These are phyloP conservation scores for Leptocoma aspasia DNA, from an alignment of 2,113 vertebrate species.

Conservation along the genomic window DNA sequence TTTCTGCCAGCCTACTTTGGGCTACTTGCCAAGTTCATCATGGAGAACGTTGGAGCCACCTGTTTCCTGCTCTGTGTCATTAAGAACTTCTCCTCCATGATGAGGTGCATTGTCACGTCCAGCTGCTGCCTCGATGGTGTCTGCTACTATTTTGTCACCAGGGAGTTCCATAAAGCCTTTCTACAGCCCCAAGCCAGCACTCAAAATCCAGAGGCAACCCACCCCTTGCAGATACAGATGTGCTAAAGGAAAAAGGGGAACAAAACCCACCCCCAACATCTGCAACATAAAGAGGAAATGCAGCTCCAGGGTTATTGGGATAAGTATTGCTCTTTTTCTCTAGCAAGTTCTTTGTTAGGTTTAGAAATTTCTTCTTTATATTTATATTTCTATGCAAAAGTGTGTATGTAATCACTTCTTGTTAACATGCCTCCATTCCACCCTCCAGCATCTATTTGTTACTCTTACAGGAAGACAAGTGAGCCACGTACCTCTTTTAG, in stretches of 20 bases:
- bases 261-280: background rate
- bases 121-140: constrained; percentile 77
- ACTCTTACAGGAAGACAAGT: background rate
- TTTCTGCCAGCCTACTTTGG: constrained; percentile 69
- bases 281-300: background rate
- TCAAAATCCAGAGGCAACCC: background rate
- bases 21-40: background rate
- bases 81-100: background rate
- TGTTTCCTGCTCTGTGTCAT: background rate
- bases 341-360: background rate
- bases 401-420: background rate
- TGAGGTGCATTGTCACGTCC: constrained; percentile 38
- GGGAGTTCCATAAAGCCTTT: constrained; percentile 62
- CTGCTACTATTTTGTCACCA: constrained; percentile 75
- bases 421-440: background rate
- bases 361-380: background rate
- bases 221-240: background rate
- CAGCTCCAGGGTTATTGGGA: background rate
- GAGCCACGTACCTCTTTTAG: background rate
- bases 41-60: fast-evolving
- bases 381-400: background rate
- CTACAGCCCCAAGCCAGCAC: background rate
- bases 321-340: background rate
- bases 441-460: background rate
- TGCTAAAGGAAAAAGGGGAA: background rate